These are phyloP conservation scores for Piprites chloris DNA, from an alignment of 2,113 vertebrate species.

Conservation along the genomic window DNA sequence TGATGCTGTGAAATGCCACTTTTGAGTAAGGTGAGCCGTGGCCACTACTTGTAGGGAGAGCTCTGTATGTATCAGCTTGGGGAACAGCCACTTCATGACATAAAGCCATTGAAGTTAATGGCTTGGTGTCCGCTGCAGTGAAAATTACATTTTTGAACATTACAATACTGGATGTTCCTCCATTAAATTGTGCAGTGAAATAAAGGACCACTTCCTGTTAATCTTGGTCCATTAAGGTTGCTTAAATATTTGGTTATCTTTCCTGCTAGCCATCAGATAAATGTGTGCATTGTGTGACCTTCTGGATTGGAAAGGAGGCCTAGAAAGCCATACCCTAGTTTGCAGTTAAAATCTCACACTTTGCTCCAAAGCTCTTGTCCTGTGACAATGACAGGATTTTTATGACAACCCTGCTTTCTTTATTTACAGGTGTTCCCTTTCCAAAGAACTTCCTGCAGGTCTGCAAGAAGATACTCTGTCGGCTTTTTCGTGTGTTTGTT, in stretches of 20 bases:
- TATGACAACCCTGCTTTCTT: not conserved
- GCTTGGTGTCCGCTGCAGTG: not conserved
- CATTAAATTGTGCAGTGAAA: not conserved
- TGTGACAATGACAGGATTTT: not conserved
- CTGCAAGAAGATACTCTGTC: conserved; percentile 88
- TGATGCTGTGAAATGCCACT: not conserved
- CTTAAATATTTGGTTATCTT: not conserved
- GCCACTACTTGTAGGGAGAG: not conserved
- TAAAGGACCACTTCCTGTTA: not conserved
- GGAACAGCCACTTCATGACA: not conserved
- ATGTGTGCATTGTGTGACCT: not conserved
- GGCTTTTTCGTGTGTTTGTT: conserved; percentile 86
- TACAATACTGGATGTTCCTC: not conserved
- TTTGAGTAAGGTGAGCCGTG: not conserved
- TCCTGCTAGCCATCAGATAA: not conserved
- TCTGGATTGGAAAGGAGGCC: not conserved
- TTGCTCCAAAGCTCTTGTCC: not conserved
- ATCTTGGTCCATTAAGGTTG: not conserved
- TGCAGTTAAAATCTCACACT: not conserved
- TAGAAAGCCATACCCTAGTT: not conserved
- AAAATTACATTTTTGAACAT: not conserved
- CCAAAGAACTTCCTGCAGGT: conserved; percentile 88
- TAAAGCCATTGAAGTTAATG: not conserved
- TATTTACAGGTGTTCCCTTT: conserved; percentile 80
- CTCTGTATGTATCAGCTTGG: not conserved